phyloP scores from a whole-genome alignment of 2,888 invertebrate genomes.

The Nephrotoma appendiculata region DNA sequence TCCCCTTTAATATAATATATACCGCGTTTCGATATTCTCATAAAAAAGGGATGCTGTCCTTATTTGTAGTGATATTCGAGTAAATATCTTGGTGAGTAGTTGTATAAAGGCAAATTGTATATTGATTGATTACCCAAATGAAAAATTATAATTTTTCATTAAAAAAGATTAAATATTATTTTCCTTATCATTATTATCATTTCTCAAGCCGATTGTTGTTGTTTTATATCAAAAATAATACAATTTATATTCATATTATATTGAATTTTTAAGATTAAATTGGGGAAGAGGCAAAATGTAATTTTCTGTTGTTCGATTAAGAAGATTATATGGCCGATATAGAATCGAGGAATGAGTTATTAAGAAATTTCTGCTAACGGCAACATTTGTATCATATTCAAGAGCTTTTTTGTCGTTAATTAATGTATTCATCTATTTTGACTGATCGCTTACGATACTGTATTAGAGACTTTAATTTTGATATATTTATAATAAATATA shows the following conservation, averaged over 20 bases:
- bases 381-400: no score
- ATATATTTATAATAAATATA: no score
- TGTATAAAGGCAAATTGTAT: neutral
- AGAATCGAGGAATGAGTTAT: no score
- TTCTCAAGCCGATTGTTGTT: neutral
- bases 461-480: no score
- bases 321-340: neutral
- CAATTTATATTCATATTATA: neutral
- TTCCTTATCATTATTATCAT: neutral
- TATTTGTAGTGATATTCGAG: no score
- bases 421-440: no score
- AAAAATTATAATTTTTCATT: neutral
- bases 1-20: neutral
- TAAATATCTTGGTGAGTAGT: neutral
- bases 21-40: neutral
- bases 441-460: no score
- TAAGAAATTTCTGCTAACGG: no score
- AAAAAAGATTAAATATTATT: neutral
- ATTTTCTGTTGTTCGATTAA: neutral
- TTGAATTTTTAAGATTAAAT: neutral
- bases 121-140: neutral
- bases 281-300: neutral
- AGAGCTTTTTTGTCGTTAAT: no score
- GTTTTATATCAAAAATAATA: neutral
- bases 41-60: no score